phyloP scores from a whole-genome alignment of 2,888 invertebrate genomes.

The Trimorus sp. region DNA sequence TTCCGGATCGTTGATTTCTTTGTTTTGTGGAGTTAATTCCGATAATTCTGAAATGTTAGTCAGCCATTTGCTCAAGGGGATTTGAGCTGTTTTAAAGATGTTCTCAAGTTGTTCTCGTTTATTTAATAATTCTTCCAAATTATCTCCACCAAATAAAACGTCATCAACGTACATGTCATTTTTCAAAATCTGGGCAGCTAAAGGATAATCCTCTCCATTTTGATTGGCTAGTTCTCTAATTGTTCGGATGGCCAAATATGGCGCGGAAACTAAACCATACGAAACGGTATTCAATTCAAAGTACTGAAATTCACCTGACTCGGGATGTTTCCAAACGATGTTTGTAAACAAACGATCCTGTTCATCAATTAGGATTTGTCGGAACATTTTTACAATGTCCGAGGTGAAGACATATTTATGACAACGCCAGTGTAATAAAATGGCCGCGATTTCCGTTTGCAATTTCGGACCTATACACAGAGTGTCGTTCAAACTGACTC shows the following conservation, averaged over 20 bases:
- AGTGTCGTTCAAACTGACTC: no score
- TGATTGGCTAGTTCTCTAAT: background rate
- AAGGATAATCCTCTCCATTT: slow-evolving; percentile 1
- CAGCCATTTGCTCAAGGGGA: no score
- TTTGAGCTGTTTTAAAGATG: no score
- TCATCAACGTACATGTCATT: no score
- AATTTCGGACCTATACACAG: no score
- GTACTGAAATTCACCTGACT: background rate
- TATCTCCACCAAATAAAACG: no score
- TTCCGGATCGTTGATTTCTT: background rate
- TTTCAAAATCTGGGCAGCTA: background rate
- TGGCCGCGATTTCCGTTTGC: no score
- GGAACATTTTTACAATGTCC: slow-evolving; percentile 12
- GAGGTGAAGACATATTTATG: background rate
- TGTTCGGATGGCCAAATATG: slow-evolving; percentile 7
- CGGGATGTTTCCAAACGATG: slow-evolving; percentile 10
- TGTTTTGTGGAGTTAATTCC: no score
- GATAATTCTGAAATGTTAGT: no score
- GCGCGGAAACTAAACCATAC: slow-evolving; percentile 5
- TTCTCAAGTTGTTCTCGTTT: no score
- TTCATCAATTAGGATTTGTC: background rate
- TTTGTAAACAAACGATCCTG: background rate
- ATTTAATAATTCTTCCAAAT: no score
- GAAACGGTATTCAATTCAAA: background rate
- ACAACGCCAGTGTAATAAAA: no score